phyloP scores from a whole-genome alignment of 2,797 vertebrate species.

The Cirrhinus molitorella region DNA sequence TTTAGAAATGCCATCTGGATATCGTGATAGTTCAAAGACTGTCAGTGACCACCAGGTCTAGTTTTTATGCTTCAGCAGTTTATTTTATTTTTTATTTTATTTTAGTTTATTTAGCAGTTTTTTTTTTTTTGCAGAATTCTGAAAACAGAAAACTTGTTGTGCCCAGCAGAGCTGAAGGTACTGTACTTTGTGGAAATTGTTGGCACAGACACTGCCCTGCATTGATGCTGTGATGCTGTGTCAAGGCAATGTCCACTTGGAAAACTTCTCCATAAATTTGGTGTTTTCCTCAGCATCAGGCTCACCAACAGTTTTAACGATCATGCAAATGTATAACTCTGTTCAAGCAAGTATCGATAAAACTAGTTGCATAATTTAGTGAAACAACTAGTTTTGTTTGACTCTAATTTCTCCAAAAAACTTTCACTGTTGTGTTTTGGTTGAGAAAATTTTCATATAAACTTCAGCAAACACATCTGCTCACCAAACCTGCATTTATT shows the following conservation, averaged over 20 bases:
- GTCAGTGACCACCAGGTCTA: neutral
- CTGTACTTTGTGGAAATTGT: neutral
- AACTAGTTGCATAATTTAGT: neutral
- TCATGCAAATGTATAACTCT: too few species aligned
- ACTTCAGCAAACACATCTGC: neutral
- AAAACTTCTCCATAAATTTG: neutral
- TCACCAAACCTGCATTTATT: too few species aligned
- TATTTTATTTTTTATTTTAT: too few species aligned
- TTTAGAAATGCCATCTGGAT: constrained; percentile 6
- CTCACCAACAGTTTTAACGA: too few species aligned
- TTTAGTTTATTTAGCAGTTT: too few species aligned
- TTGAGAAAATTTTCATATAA: neutral
- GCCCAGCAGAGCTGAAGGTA: neutral
- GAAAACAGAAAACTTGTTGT: neutral
- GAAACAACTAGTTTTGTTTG: neutral
- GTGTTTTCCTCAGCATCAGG: neutral
- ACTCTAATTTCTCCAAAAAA: neutral
- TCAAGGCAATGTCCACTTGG: neutral
- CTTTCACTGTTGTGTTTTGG: neutral
- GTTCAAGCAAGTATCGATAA: neutral
- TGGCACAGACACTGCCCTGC: neutral
- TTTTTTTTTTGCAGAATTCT: neutral
- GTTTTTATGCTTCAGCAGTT: neutral
- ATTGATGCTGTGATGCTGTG: neutral
- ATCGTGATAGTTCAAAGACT: constrained; percentile 7